phyloP scores from a whole-genome alignment of 2,797 vertebrate species.

The Epinephelus awoara region DNA sequence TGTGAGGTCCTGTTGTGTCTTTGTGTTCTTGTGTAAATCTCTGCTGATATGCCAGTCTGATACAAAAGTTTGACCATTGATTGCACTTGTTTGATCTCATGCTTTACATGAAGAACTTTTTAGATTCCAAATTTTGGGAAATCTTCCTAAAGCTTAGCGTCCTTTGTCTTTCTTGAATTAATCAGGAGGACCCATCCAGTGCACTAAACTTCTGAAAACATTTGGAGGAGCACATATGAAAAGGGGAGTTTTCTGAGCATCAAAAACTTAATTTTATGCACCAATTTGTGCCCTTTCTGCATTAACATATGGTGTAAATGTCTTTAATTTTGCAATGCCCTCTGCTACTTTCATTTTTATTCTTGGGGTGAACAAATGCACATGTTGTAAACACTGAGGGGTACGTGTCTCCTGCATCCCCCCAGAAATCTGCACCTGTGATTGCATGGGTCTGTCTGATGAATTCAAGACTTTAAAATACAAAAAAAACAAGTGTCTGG shows the following conservation, averaged over 20 bases:
- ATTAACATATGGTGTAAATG: no score
- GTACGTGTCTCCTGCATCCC: no score
- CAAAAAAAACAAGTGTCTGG: neutral
- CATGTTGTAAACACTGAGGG: no score
- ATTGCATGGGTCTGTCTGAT: neutral
- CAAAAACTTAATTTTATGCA: no score
- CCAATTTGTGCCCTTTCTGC: no score
- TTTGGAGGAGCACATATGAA: no score
- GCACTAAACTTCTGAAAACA: neutral
- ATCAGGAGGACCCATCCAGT: neutral
- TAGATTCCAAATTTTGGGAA: neutral
- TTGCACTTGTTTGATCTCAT: neutral
- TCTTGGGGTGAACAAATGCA: no score
- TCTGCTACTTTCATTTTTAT: no score
- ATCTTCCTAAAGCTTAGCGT: neutral
- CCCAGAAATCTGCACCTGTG: no score
- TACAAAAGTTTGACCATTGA: neutral
- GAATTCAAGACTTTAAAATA: neutral
- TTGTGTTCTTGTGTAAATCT: neutral
- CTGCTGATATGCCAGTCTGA: neutral
- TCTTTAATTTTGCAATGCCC: no score
- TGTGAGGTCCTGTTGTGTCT: conserved; percentile 24
- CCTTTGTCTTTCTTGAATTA: neutral
- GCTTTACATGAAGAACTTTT: neutral
- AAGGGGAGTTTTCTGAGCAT: no score